A percentile compares a stretch with the other conserved stretches of the same genome.
phyloP scores from a whole-genome alignment of 2,888 invertebrate species.

The Nymphalis urticae region DNA sequence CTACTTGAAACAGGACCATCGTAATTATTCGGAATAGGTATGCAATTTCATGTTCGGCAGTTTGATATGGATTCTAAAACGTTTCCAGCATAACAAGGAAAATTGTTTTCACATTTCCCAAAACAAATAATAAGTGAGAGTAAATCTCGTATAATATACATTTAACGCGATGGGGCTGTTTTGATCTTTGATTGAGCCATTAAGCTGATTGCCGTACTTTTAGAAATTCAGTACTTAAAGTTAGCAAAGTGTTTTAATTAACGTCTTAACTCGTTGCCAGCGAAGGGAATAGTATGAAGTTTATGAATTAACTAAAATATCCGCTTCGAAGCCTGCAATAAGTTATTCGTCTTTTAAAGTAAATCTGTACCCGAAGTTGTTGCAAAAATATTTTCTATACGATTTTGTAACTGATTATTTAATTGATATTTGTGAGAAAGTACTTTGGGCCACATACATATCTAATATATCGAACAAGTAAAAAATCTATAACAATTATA shows the following conservation, averaged over 20 bases:
- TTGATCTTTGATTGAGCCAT: constrained; percentile 78
- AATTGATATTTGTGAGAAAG: background rate
- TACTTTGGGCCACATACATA: no score
- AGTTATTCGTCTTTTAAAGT: constrained; percentile 41
- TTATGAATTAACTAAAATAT: constrained; percentile 78
- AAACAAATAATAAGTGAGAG: constrained; percentile 8
- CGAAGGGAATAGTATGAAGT: constrained; percentile 71
- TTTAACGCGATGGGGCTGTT: constrained; percentile 49
- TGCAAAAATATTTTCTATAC: constrained; percentile 19
- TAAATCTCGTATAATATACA: constrained; percentile 23
- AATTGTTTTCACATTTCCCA: background rate
- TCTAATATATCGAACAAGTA: no score
- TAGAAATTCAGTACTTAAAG: constrained; percentile 78
- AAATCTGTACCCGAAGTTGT: constrained; percentile 28
- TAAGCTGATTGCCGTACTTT: constrained; percentile 77
- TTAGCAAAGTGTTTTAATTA: constrained; percentile 79
- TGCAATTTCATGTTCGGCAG: no score
- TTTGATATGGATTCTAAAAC: no score
- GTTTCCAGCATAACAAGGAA: no score
- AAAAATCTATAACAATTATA: no score
- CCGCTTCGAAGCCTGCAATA: constrained; percentile 48
- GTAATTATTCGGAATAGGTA: no score
- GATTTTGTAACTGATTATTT: constrained; percentile 10
- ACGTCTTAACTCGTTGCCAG: constrained; percentile 73
- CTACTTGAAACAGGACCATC: no score